These are phyloP conservation scores for Poeciliopsis retropinna DNA, from an alignment of 2,113 vertebrate species.

Conservation along the genomic window DNA sequence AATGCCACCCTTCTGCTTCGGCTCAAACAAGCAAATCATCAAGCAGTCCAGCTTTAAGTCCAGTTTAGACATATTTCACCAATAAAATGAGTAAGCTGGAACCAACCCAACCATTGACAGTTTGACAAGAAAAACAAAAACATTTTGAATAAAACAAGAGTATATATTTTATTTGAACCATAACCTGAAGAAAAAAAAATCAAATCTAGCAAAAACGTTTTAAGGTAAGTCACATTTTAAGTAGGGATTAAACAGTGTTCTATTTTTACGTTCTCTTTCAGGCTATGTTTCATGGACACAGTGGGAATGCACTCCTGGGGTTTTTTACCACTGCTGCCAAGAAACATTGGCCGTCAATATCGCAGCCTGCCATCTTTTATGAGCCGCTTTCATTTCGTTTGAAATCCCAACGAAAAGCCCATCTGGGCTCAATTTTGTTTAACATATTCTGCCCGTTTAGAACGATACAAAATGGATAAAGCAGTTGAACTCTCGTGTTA, in stretches of 20 bases:
- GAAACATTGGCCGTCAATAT: constrained; percentile 9
- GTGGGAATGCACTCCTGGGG: constrained; percentile 28
- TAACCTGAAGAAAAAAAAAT: not conserved
- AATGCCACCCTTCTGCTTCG: constrained; percentile 34
- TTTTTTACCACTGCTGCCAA: constrained; percentile 34
- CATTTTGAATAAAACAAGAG: not conserved
- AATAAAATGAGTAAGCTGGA: not conserved
- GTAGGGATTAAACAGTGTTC: not conserved
- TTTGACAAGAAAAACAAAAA: not conserved
- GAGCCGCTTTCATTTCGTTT: constrained; percentile 46
- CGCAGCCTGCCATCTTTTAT: constrained; percentile 43
- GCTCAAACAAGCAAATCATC: constrained; percentile 14
- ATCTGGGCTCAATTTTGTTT: constrained; percentile 16
- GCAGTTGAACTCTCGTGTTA: constrained; percentile 32
- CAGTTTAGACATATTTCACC: not conserved
- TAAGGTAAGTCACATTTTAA: constrained; percentile 2
- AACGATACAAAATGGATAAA: constrained; percentile 36
- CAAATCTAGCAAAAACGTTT: not conserved
- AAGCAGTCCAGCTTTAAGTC: not conserved
- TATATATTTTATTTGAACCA: not conserved
- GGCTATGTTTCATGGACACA: constrained; percentile 35
- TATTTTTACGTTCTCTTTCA: constrained; percentile 14
- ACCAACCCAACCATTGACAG: not conserved
- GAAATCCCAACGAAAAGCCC: constrained; percentile 44
- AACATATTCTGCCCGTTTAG: constrained; percentile 10